Conservation (phyloP, 2,797 vertebrate genomes). For the Melanotaenia maccullochi region DNA sequence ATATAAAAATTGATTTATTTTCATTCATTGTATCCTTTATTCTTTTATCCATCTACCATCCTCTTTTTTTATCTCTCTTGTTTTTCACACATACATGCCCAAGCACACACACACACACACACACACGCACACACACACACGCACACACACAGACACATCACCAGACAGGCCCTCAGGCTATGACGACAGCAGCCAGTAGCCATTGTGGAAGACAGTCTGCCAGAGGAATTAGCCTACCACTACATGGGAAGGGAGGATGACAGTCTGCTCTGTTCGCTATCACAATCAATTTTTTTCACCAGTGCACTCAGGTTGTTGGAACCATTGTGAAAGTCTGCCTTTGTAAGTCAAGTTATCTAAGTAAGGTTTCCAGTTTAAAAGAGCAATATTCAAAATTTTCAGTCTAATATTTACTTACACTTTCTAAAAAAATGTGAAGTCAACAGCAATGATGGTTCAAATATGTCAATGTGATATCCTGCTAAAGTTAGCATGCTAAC, state of each 20-base stretch:
- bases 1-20: conserved; percentile 33
- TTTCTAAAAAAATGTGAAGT: neutral
- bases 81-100: neutral
- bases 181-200: conserved; percentile 65
- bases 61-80: conserved; percentile 1
- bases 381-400: neutral
- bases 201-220: conserved; percentile 62
- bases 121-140: too few species aligned
- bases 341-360: neutral
- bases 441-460: neutral
- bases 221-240: conserved; percentile 64
- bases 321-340: conserved; percentile 12
- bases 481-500: neutral
- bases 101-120: neutral
- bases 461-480: neutral
- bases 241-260: conserved; percentile 63
- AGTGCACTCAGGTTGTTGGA: conserved; percentile 37
- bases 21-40: conserved; percentile 44
- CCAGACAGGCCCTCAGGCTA: conserved; percentile 65
- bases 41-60: conserved; percentile 34
- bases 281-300: conserved; percentile 72
- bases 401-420: neutral
- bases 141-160: too few species aligned
- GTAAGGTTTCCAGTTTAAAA: neutral
- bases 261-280: conserved; percentile 71